Evolutionary conservation across 2,797 vertebrate genomes (phyloP), one percentile per base, ranked within the genome.

Genomic region (Chelon labrosus): DNA sequence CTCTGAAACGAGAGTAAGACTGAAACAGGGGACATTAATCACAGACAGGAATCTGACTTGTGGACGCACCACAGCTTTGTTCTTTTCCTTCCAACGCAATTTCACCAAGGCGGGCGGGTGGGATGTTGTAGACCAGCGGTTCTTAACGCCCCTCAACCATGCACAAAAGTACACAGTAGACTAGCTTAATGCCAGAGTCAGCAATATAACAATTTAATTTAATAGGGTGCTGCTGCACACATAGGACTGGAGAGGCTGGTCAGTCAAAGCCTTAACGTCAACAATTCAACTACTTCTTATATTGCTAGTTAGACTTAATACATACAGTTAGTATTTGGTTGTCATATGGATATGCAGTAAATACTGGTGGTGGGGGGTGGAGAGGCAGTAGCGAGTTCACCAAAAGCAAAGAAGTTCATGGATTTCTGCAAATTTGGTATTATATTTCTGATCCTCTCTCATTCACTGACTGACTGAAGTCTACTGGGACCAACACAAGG

Each of bases 11-110:
- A 75, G 70, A 78, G 65, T 71, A 52, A 53, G 73, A 70, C 65
- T 73, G 56, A 77, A 75, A 47, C 17, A 8, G 56, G 38, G 54
- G 64, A 59, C 75, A 87, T 92, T 86, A 87, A 93, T 89, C 84
- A 83, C 49, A 41, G 54, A 51, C 60, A 79, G 59, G 73, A 87
- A 85, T 88, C 73, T 79, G 81, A 89, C 70, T 84, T 73, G 53
- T 80, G 72, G 76, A 88, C 65, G 86, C 74, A 77, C 62, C 47
- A 37, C 38, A 75, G 69, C 78, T 83, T 88, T 89, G 84, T 79
- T 80, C 77, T 76, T 78, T 56, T 63, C 58, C 41, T 39, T 63
- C 31, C 73, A 80, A 57, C 68, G 60, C 50, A 12, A 60, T 58
- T 71, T 64, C 64, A 77, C 75, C 55, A 56, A 57, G 60, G 39